Evolutionary conservation across 1,140 invertebrate species (phyloP).

Genomic region (Tetranychus urticae): DNA sequence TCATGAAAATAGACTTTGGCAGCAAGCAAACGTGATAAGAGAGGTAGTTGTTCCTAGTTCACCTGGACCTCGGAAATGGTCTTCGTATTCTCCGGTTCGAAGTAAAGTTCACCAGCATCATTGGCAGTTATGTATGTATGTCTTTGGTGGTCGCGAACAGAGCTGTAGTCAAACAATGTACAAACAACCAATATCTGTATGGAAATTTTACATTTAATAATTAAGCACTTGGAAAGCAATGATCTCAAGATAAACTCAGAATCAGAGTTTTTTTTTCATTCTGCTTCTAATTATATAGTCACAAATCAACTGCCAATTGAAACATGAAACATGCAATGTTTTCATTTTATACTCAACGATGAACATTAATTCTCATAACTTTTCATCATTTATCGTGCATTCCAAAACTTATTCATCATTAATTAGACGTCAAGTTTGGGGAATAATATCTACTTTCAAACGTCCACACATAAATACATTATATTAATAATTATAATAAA

Average conservation of each 20-base stretch:
- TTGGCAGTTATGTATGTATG: conserved; percentile 16
- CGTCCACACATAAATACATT: no score
- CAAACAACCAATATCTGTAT: conserved; percentile 16
- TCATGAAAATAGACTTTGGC: neutral
- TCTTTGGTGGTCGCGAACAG: conserved; percentile 15
- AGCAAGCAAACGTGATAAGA: conserved; percentile 4
- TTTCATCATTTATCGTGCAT: neutral
- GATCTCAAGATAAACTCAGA: no score
- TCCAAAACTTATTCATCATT: neutral
- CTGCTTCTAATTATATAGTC: neutral
- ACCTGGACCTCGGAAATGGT: neutral
- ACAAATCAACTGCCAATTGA: no score
- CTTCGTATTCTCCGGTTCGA: neutral
- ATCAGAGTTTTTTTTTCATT: neutral
- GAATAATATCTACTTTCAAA: no score
- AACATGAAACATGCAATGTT: no score
- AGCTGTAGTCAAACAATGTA: conserved; percentile 7
- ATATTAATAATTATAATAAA: no score
- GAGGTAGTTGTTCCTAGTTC: conserved; percentile 7
- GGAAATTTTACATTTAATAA: conserved; percentile 16
- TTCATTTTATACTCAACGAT: no score
- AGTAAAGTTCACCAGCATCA: conserved; percentile 7
- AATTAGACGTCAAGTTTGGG: no score
- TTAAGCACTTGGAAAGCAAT: neutral
- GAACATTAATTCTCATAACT: neutral